Base-by-base conservation (phyloP, 2,113 vertebrate species). In the Columbina picui region DNA sequence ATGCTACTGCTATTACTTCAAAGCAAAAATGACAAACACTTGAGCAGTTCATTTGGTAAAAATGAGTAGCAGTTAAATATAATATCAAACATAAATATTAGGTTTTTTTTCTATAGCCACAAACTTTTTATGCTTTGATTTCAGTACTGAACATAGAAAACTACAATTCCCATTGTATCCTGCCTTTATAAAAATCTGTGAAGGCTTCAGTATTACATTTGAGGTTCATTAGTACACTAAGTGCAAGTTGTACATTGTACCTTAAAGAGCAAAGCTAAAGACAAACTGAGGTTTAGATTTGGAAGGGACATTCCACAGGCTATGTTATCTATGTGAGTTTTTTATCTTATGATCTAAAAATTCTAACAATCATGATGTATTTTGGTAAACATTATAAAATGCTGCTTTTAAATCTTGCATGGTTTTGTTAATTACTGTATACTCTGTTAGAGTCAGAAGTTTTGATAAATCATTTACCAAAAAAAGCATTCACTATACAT, bases 261-360 rank as follows among this genome's bases (percentile, higher is more conserved):
- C 52, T 91, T 87, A 84, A 91, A 75, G 18, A 68, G 34, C 45
- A 91, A 92, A 84, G 13, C 50, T 61, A 57, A 73, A 89, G 30
- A 68, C 22, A 67, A 63, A 56, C 32, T 34, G 39, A 82, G 14
- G 21, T 32, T 50, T 2, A 84, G 22, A 64, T 53, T 45, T 77
- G 52, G 23, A 70, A 83, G 0, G 19, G 38, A 67, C 21, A 59
- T 41, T 87, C 38, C 22, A 57, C 9, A 34, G 12, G 25, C 16
- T 32, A 49, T 60, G 30, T 16, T 32, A 47, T 14, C 36, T 38
- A 41, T 4, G 14, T 0, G 0, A 2, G 9, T 53, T 78, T 56
- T 84, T 77, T 19, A 39, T 20, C 32, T 43, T 45, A 17, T 8
- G 52, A 56, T 32, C 49, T 57, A 74, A 61, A 83, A 84, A 26